Conservation (phyloP, 2,113 vertebrate species). For the Kobus ellipsiprymnus region DNA sequence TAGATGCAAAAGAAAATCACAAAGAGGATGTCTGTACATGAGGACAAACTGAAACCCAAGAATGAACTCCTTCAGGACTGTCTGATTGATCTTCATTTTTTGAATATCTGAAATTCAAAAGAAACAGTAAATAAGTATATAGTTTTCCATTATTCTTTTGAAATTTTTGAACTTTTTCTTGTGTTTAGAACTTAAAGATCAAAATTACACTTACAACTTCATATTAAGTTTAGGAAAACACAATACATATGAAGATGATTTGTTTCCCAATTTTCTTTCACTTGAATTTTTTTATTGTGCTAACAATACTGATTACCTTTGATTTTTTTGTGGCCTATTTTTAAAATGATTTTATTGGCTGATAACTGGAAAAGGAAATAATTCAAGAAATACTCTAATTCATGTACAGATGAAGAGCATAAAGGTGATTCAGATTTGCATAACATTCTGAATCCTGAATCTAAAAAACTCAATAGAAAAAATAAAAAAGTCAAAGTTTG, state of each 20-base stretch:
- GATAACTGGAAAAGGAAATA: background rate
- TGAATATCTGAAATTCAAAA: background rate
- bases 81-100: slow-evolving; percentile 19
- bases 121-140: background rate
- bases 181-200: background rate
- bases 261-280: background rate
- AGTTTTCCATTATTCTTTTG: background rate
- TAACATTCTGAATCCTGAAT: background rate
- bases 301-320: background rate
- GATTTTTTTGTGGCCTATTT: accelerated
- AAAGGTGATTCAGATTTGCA: background rate
- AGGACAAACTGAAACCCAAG: slow-evolving; percentile 42
- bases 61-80: slow-evolving; percentile 38
- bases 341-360: background rate
- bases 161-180: accelerated
- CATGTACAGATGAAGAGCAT: background rate
- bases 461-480: background rate
- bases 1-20: slow-evolving; percentile 43
- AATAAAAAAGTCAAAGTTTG: background rate
- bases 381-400: background rate
- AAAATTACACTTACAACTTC: background rate
- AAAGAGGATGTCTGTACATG: background rate
- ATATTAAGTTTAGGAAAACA: background rate
- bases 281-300: background rate
- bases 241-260: accelerated